Evolutionary conservation across 2,888 invertebrate species (phyloP).

Genomic region (Hyppa rectilinea): DNA sequence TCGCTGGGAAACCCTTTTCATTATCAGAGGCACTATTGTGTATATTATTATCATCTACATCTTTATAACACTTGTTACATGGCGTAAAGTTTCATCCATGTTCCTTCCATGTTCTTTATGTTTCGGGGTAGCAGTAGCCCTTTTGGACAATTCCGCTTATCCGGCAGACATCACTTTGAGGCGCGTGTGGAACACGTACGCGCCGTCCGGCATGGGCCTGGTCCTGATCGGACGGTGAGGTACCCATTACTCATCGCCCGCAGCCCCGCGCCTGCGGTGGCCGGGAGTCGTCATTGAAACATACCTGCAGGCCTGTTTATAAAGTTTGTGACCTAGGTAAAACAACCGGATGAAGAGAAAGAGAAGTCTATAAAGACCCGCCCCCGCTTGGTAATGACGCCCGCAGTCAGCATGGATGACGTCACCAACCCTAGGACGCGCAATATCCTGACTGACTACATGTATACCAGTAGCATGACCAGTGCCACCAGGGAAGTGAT

Average conservation of each 20-base stretch:
- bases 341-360: constrained; percentile 64
- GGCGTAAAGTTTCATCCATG: too few species aligned
- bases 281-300: too few species aligned
- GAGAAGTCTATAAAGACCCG: constrained; percentile 71
- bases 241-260: too few species aligned
- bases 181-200: too few species aligned
- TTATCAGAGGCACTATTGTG: neutral
- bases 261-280: too few species aligned
- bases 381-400: constrained; percentile 79
- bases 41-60: neutral
- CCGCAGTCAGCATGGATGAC: constrained; percentile 79
- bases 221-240: too few species aligned
- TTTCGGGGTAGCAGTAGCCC: too few species aligned
- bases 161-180: too few species aligned
- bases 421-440: constrained; percentile 68
- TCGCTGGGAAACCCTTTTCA: neutral
- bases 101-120: too few species aligned
- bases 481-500: constrained; percentile 52
- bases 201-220: too few species aligned
- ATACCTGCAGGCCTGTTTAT: too few species aligned
- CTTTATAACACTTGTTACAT: neutral
- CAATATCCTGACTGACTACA: constrained; percentile 68
- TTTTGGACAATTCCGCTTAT: too few species aligned
- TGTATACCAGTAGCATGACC: constrained; percentile 73
- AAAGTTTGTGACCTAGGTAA: constrained; percentile 15